Conservation (phyloP, 2,888 invertebrate species). For the Eristalis arbustorum region DNA sequence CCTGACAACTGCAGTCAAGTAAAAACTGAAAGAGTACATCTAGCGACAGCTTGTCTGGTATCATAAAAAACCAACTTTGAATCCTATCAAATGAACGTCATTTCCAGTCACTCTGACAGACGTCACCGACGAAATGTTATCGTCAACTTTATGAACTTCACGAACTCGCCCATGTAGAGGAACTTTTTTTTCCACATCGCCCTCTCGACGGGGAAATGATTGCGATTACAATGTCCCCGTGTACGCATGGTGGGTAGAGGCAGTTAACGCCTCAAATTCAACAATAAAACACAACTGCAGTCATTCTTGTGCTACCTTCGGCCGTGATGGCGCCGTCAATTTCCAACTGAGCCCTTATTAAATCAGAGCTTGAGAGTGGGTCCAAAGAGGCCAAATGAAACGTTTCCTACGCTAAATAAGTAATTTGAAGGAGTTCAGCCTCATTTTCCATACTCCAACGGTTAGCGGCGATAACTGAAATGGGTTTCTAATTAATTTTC, state of each 20-base stretch:
- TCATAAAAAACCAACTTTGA: background rate
- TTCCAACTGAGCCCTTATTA: background rate
- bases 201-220: background rate
- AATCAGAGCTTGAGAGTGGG: background rate
- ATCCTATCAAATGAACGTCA: background rate
- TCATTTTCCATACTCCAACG: background rate
- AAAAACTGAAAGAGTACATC: background rate
- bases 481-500: conserved; percentile 46
- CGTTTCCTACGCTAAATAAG: background rate
- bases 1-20: background rate
- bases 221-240: background rate
- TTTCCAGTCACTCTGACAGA: background rate
- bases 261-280: background rate
- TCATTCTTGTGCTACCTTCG: background rate
- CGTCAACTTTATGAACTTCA: background rate
- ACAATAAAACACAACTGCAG: background rate
- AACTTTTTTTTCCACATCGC: background rate
- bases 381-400: background rate
- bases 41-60: background rate
- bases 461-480: background rate
- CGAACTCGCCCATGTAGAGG: background rate
- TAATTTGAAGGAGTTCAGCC: background rate
- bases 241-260: background rate
- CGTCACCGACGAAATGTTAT: background rate
- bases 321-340: background rate